A percentile compares a stretch with the other conserved stretches of the same genome.
phyloP scores from a whole-genome alignment of 2,888 invertebrate species.

The Nycteola revayana region DNA sequence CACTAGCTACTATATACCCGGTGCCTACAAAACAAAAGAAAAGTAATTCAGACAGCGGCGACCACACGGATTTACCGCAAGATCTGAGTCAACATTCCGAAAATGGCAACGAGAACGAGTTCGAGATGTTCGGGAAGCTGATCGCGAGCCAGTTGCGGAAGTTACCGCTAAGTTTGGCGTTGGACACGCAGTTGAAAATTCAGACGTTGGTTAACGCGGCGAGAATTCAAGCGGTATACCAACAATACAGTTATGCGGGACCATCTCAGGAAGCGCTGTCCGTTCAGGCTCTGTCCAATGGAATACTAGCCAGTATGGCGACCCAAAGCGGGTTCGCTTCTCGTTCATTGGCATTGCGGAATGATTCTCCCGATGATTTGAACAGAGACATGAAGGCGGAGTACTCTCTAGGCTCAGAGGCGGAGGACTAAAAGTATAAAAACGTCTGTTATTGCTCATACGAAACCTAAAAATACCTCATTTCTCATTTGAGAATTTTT shows the following conservation, averaged over 20 bases:
- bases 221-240: conserved; percentile 73
- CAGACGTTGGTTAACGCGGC: conserved; percentile 73
- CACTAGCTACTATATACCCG: conserved; percentile 71
- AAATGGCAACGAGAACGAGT: conserved; percentile 72
- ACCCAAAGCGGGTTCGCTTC: conserved; percentile 59
- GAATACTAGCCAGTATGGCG: conserved; percentile 70
- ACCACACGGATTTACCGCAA: conserved; percentile 64
- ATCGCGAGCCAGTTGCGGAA: conserved; percentile 75
- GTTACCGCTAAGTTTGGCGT: conserved; percentile 66
- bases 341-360: conserved; percentile 53
- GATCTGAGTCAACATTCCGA: conserved; percentile 75
- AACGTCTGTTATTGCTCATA: conserved; percentile 28
- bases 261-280: conserved; percentile 73
- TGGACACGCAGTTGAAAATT: conserved; percentile 74
- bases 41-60: conserved; percentile 53
- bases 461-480: conserved; percentile 40
- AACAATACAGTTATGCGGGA: conserved; percentile 74
- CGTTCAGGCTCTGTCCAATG: conserved; percentile 72
- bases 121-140: conserved; percentile 76
- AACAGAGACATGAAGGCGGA: conserved; percentile 63
- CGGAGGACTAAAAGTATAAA: conserved; percentile 52
- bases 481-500: conserved; percentile 35
- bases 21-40: conserved; percentile 72
- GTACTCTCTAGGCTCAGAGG: conserved; percentile 64
- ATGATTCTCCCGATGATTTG: conserved; percentile 69